phyloP scores from a whole-genome alignment of 1,140 invertebrate species.

The Trichonephila inaurata region DNA sequence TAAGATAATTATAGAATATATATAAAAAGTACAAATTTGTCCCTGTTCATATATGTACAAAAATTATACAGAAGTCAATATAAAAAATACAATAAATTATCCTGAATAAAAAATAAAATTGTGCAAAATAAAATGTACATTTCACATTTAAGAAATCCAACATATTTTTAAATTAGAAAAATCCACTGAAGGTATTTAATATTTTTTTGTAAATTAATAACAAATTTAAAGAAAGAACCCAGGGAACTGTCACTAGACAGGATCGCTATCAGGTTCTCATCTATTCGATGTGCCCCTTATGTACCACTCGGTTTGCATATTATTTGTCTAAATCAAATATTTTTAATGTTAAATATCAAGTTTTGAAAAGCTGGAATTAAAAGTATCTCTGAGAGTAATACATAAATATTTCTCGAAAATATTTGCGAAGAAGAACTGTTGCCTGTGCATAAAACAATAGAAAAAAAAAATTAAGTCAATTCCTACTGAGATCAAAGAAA shows the following conservation, averaged over 20 bases:
- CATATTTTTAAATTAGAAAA: not conserved
- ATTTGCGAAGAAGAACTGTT: too few species aligned
- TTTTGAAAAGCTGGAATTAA: too few species aligned
- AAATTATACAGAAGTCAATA: not conserved
- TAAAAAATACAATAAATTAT: not conserved
- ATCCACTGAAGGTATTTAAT: not conserved
- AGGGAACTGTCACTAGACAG: not conserved
- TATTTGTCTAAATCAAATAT: not conserved
- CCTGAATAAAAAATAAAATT: not conserved
- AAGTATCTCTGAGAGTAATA: too few species aligned
- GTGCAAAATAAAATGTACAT: not conserved
- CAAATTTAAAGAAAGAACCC: not conserved
- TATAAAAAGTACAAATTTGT: slow-evolving; percentile 15
- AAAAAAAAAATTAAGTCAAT: too few species aligned
- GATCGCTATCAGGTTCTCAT: not conserved
- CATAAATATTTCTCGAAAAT: too few species aligned
- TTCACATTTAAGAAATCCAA: not conserved
- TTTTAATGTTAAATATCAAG: too few species aligned
- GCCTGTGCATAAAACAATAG: not conserved
- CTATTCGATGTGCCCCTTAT: not conserved
- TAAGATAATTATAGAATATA: not conserved
- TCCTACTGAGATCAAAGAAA: too few species aligned
- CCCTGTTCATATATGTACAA: not conserved
- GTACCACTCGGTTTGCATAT: not conserved
- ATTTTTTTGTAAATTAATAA: not conserved